A percentile compares a stretch with the other conserved stretches of the same genome.
phyloP scores from a whole-genome alignment of 2,888 invertebrate genomes.

The Pristionchus mayeri region DNA sequence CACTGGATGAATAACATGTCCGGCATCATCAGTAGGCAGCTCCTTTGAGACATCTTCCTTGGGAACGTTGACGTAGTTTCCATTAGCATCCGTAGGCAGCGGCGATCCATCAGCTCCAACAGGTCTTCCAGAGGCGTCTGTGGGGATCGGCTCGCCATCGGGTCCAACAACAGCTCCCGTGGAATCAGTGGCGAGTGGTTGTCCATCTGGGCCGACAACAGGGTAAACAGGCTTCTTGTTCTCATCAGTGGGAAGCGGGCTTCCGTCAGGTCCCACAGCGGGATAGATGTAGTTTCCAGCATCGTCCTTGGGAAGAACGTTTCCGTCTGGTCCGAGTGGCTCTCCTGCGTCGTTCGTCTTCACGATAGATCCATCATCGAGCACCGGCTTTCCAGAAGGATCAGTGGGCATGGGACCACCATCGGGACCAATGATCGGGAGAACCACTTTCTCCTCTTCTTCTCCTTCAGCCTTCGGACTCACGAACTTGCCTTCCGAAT shows the following conservation, averaged over 20 bases:
- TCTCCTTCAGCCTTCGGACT: constrained; percentile 50
- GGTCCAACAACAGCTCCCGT: constrained; percentile 42
- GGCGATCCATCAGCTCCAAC: constrained; percentile 53
- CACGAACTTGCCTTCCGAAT: constrained; percentile 55
- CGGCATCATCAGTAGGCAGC: constrained; percentile 54
- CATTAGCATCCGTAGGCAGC: constrained; percentile 55
- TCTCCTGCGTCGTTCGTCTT: constrained; percentile 35
- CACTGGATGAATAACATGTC: constrained; percentile 53
- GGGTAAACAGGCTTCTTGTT: constrained; percentile 51
- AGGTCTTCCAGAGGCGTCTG: constrained; percentile 53
- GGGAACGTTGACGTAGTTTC: constrained; percentile 54
- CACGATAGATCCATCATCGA: constrained; percentile 54
- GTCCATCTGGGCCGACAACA: constrained; percentile 57
- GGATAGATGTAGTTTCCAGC: constrained; percentile 53
- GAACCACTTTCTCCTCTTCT: constrained; percentile 51
- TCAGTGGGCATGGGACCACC: constrained; percentile 59
- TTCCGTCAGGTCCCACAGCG: constrained; percentile 55
- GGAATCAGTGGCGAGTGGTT: constrained; percentile 57
- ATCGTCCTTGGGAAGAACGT: constrained; percentile 59
- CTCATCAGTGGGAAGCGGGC: constrained; percentile 55
- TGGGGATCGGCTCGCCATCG: constrained; percentile 56
- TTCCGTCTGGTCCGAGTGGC: constrained; percentile 57
- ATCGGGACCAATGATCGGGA: constrained; percentile 57
- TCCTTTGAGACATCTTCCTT: constrained; percentile 48
- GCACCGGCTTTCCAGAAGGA: constrained; percentile 54